These are phyloP conservation scores for Thamnophis elegans DNA, from an alignment of 2,797 vertebrate species.

Conservation along the genomic window DNA sequence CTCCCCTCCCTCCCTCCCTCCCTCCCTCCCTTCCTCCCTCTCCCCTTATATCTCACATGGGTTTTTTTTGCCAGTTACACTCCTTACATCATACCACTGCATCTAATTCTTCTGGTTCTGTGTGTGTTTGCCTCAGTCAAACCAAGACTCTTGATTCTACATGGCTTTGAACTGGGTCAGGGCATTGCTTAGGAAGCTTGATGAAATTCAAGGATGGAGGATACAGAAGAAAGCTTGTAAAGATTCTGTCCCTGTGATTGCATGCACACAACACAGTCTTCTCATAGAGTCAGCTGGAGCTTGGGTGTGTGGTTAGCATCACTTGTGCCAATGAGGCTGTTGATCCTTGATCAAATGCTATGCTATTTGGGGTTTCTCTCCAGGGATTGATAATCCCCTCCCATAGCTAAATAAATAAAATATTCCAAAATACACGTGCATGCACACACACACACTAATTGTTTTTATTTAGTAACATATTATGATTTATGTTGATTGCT, in stretches of 20 bases:
- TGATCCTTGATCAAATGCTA: neutral
- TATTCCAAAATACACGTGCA: neutral
- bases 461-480: neutral
- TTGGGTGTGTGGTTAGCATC: neutral
- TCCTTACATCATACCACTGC: neutral
- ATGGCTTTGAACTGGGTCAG: neutral
- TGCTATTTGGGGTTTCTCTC: neutral
- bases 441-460: neutral
- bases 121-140: neutral
- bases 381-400: neutral
- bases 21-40: neutral
- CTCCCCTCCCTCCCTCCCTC: accelerated
- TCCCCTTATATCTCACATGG: neutral
- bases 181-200: neutral
- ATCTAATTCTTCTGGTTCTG: neutral
- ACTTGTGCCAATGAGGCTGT: neutral
- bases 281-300: neutral
- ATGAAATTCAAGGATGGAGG: neutral
- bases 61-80: neutral
- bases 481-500: neutral
- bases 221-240: neutral
- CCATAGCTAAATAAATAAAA: neutral
- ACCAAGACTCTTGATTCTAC: neutral
- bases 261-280: neutral
- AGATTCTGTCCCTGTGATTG: neutral